Evolutionary conservation across 2,797 vertebrate species (phyloP), one percentile per base, ranked within the genome.

Genomic region (Spinus pinus): DNA sequence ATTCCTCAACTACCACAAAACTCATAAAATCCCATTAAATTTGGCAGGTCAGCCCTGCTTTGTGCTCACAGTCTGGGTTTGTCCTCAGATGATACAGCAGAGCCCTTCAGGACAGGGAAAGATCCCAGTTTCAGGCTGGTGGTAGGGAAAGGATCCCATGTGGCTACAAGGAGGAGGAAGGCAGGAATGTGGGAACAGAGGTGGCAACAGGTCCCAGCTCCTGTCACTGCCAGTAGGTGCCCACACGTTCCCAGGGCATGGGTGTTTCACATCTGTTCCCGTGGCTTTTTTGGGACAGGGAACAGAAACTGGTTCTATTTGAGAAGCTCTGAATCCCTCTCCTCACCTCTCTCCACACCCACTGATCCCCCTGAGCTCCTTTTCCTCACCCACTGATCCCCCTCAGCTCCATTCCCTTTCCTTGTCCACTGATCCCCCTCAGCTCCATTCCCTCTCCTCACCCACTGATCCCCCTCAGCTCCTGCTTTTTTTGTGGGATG

Each of bases 171-270:
- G 60, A 18, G 31, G 60, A 24, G 58, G 64, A 61, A 53, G 28
- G 44, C 77, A 47, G 56, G 37, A 73, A 46, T 18, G 28, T 10
- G 24, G 64, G 35, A 83, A 28, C 8, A 5, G 41, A 51, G 35
- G 50, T 35, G 35, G 33, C 60, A 56, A 30, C 4, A 9, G 31
- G 33, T 41, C 14, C 41, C 46, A 24, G 23, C 39, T 69, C 44
- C 24, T 2, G 0, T 33, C 0, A 0, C 30, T 71, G 42, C 18
- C 70, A 1, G 0, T 6, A 13, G 61, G 66, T 47, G 20, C 66
- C 14, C 41, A 27, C 33, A 2, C 1, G 1, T 39, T 81, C 7
- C 65, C 35, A 31, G 50, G 33, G 20, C 25, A 24, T 18, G 28
- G 33, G 6, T 2, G 10, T 75, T 86, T 91, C 57, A 35, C 39